Evolutionary conservation across 1,140 invertebrate species (phyloP), one percentile per base, ranked within the genome.

Genomic region (Amyelois transitella): DNA sequence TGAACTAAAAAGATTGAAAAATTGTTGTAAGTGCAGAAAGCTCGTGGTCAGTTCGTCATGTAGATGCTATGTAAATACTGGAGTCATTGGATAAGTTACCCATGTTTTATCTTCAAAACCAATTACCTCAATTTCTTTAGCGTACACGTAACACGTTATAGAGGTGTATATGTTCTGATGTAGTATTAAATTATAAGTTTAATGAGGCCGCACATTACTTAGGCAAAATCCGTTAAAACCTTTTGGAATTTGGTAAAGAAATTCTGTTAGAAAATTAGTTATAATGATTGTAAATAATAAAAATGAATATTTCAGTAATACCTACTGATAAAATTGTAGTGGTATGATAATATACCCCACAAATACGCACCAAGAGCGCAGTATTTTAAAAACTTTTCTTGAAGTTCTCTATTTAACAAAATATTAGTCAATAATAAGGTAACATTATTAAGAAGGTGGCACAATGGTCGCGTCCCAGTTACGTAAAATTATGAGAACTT

Each of bases 111-210:
- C 69, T 85, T 83, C 79, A 69, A 73, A 86, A 87, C 81, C 84
- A 75, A 80, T 86, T 87, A 87, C 84, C 84, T 87, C 84, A 86
- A 81, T 78, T 76, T 87, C 81, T 80, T 81, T 82, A 81, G 77
- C 72, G 65, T 81, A 76, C 72, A 75, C 66, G 51, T 72, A 60
- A 56, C 64, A 69, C 32, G 32, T 78, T 66, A 61, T 72, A 69
- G 62, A 71, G 60, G 67, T 77, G 72, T 78, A 66, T 73, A 71
- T 72, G 68, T 72, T 76, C 71, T 81, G 73, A 63, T 62, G 44
- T 86, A 81, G 72, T 76, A 62, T 74, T 86, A 80, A 80, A 75
- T 72, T 70, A 55, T 78, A 74, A 82, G 75, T 74, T 70, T 67
- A 74, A 72, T 57, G 65, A 67, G 62, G 59, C 58, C 68, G 67